Evolutionary conservation across 2,113 vertebrate species (phyloP).

Genomic region (Brevimyrus niger): DNA sequence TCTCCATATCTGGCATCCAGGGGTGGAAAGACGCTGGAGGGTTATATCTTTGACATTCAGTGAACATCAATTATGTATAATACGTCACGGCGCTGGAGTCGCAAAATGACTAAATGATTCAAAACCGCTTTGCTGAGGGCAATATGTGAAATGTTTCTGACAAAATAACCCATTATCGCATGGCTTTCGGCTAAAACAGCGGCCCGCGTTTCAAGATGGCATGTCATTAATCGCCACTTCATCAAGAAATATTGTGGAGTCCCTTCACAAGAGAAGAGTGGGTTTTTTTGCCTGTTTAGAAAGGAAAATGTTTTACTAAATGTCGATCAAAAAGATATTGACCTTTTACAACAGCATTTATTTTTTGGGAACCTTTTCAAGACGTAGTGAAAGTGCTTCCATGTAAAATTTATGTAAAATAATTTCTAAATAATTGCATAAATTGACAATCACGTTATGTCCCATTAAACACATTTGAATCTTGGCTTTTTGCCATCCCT

Average conservation of each 20-base stretch:
- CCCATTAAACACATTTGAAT: background rate
- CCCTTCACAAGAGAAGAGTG: background rate
- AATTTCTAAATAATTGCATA: background rate
- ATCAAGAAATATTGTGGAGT: background rate
- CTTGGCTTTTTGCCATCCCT: background rate
- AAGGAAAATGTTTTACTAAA: background rate
- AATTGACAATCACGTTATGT: background rate
- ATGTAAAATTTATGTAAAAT: background rate
- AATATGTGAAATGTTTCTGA: conserved; percentile 2
- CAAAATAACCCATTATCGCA: background rate
- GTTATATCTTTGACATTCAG: background rate
- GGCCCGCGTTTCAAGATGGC: background rate
- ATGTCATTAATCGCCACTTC: background rate
- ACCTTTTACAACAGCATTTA: background rate
- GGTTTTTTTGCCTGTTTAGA: background rate
- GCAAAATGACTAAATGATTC: conserved; percentile 3
- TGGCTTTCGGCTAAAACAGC: background rate
- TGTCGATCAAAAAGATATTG: background rate
- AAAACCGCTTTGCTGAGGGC: background rate
- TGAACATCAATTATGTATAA: conserved; percentile 10
- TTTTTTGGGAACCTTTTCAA: background rate
- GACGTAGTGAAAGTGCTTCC: background rate
- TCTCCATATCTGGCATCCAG: background rate
- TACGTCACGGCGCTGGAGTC: background rate
- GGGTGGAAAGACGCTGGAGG: background rate